Evolutionary conservation across 1,140 invertebrate species (phyloP), one percentile per base, ranked within the genome.

Genomic region (Protaetia brevitarsis): DNA sequence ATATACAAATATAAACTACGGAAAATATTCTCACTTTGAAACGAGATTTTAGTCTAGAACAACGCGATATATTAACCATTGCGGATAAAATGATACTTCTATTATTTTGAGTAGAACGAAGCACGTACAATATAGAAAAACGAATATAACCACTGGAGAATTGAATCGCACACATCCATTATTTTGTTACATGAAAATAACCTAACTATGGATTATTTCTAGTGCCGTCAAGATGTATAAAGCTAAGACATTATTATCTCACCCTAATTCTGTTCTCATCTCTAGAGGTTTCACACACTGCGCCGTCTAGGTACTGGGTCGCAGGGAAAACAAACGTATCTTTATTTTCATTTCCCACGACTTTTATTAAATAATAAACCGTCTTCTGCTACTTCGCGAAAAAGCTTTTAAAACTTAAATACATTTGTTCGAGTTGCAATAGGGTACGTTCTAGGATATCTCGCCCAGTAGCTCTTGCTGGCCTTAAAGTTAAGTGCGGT

Each of bases 341-440:
- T 51, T 51, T 51, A 51, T 51, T 51, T 51, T 51, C 41, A 51
- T 51, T 51, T 23, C 41, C 11, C 19, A 51, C 41, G 41, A 51
- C 41, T 51, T 51, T 51, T 51, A 51, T 51, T 51, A 51, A 51
- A 51, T 51, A 51, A 51, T 51, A 51, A 51, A 51, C 41, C 41
- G 41, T 51, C 41, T 23, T 51, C 41, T 51, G 21, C 37, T 51
- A 34, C 41, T 21, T 51, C 16, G 2, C 6, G 19, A 23, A 51
- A 51, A 51, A 23, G 41, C 41, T 51, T 51, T 51, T 51, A 51
- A 51, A 51, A 51, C 41, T 51, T 51, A 51, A 51, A 51, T 51
- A 51, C 41, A 23, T 51, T 51, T 23, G n/a, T n/a, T n/a, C n/a
- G n/a, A 51, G 41, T 23, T 2, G 41, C 16, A 51, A 19, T 51